Conservation (phyloP, 2,888 invertebrate species). For the Antitype chi region DNA sequence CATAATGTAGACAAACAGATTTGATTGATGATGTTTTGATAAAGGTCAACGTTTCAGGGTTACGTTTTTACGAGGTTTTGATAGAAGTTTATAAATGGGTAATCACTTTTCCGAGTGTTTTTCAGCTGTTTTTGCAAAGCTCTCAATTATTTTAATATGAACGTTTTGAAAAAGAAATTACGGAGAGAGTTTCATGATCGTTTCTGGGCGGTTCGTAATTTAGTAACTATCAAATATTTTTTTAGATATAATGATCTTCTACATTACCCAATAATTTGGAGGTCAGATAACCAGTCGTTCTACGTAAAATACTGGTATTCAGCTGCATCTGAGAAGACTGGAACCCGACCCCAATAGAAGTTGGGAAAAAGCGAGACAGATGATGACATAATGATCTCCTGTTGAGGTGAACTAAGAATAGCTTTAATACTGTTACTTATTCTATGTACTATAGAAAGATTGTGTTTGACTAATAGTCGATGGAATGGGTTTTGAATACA, state of each 20-base stretch:
- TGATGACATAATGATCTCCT: background rate
- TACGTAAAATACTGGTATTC: too few species aligned
- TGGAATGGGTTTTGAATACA: too few species aligned
- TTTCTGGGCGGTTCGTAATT: background rate
- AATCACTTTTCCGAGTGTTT: conserved; percentile 25
- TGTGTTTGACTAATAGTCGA: background rate
- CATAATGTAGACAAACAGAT: conserved; percentile 60
- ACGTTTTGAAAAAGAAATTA: background rate
- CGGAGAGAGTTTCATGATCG: background rate
- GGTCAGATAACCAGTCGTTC: too few species aligned
- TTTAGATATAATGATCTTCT: background rate
- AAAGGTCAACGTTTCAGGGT: conserved; percentile 52
- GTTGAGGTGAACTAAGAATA: background rate
- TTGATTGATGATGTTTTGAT: conserved; percentile 62
- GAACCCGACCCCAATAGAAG: too few species aligned
- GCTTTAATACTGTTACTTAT: background rate
- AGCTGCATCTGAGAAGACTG: too few species aligned
- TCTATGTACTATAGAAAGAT: background rate
- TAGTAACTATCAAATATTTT: background rate
- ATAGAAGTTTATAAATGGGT: conserved; percentile 24
- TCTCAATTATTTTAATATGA: too few species aligned
- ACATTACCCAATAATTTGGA: too few species aligned
- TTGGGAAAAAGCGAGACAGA: too few species aligned
- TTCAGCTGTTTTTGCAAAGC: conserved; percentile 1
- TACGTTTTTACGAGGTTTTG: conserved; percentile 22